Conservation (phyloP, 1,140 invertebrate species). For the Arctopsyche grandis region DNA sequence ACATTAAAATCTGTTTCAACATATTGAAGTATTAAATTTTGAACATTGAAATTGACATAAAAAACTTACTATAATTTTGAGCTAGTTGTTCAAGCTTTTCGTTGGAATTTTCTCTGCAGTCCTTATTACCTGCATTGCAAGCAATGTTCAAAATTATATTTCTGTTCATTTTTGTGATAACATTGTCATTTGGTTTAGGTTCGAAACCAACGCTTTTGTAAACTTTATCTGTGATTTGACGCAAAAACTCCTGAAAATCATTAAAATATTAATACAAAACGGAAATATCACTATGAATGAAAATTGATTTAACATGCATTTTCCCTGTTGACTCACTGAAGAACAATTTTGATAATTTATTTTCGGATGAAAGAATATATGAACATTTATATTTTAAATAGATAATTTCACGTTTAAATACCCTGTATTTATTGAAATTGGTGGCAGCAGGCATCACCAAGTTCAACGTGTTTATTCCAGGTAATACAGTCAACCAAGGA, state of each 20-base stretch:
- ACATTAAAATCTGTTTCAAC: too few relatives aligned
- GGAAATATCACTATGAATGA: background rate
- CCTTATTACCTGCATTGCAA: conserved; percentile 74
- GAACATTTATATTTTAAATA: too few relatives aligned
- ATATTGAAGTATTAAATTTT: too few relatives aligned
- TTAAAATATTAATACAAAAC: too few relatives aligned
- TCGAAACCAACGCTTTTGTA: conserved; percentile 73
- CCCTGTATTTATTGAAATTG: conserved; percentile 14
- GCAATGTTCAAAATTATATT: conserved; percentile 75
- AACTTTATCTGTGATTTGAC: conserved; percentile 70
- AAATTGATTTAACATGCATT: background rate
- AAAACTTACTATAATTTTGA: background rate
- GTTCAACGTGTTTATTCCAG: conserved; percentile 59
- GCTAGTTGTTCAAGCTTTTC: background rate
- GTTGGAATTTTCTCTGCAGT: conserved; percentile 50
- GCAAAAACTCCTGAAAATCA: conserved; percentile 71
- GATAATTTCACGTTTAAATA: too few relatives aligned
- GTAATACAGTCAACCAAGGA: conserved; percentile 69
- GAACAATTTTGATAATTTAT: too few relatives aligned
- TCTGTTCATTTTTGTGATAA: conserved; percentile 72
- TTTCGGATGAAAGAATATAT: too few relatives aligned
- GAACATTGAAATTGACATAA: too few relatives aligned
- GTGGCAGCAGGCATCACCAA: conserved; percentile 57
- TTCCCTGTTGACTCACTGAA: too few relatives aligned
- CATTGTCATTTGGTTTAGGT: conserved; percentile 67